Conservation (phyloP, 2,888 invertebrate species). For the Nemurella pictetii region DNA sequence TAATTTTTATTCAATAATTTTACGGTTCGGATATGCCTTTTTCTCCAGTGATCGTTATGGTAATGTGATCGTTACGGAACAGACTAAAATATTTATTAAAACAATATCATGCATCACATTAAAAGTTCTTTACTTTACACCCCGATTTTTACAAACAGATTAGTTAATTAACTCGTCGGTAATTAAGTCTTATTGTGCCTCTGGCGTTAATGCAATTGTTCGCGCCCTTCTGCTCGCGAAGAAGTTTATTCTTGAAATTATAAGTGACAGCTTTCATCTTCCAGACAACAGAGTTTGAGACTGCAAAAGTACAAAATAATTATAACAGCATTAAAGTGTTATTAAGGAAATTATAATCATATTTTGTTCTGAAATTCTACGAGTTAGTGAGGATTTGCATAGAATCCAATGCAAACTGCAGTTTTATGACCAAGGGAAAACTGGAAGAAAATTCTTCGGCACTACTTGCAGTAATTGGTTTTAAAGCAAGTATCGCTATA, state of each 20-base stretch:
- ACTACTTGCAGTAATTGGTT: neutral
- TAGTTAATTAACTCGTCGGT: conserved; percentile 25
- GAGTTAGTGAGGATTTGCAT: neutral
- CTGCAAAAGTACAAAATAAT: conserved; percentile 2
- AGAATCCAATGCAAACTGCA: neutral
- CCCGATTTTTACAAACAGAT: conserved; percentile 3
- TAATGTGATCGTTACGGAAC: too few relatives aligned
- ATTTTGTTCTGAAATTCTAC: neutral
- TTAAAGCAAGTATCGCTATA: neutral
- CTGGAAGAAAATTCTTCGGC: neutral
- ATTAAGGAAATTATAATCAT: neutral
- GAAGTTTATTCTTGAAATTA: conserved; percentile 9
- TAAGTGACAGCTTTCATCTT: conserved; percentile 13
- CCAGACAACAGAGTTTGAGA: neutral
- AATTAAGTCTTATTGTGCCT: conserved; percentile 17
- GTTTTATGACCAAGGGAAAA: neutral
- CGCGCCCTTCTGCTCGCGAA: neutral
- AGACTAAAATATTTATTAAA: neutral
- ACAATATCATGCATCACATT: neutral
- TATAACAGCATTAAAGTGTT: conserved; percentile 7
- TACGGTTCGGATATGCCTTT: too few relatives aligned
- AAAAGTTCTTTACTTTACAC: conserved; percentile 7
- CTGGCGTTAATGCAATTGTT: conserved; percentile 7
- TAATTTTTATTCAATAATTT: too few relatives aligned
- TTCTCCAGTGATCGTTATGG: too few relatives aligned